Evolutionary conservation across 2,888 invertebrate species (phyloP).

Genomic region (Embidobia sp.): DNA sequence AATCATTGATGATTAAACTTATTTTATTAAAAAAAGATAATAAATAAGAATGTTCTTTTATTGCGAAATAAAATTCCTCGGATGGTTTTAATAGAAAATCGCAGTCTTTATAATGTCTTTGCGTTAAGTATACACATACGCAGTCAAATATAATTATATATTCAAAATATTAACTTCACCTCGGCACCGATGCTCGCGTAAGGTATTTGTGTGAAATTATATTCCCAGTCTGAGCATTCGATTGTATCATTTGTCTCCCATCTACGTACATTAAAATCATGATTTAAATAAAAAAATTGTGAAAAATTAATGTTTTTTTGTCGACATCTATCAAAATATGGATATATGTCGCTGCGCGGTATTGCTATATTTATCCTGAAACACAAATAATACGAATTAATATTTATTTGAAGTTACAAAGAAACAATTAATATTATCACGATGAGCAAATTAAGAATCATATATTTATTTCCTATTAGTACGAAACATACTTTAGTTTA

Average conservation of each 20-base stretch:
- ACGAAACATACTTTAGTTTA: too few species aligned
- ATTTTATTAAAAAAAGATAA: too few species aligned
- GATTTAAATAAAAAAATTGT: conserved; percentile 69
- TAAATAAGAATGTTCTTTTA: too few species aligned
- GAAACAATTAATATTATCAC: too few species aligned
- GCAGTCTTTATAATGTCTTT: too few species aligned
- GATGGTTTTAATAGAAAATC: too few species aligned
- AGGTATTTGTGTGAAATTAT: conserved; percentile 82
- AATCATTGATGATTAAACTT: too few species aligned
- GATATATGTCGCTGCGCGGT: conserved; percentile 73
- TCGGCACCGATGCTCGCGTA: conserved; percentile 83
- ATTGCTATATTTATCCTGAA: conserved; percentile 79
- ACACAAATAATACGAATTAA: conserved; percentile 26
- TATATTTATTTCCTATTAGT: too few species aligned
- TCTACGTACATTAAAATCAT: conserved; percentile 23
- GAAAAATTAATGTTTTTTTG: conserved; percentile 81
- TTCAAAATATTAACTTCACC: conserved; percentile 77
- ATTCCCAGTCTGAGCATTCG: conserved; percentile 82
- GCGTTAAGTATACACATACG: too few species aligned
- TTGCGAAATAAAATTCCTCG: too few species aligned
- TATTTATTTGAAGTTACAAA: too few species aligned
- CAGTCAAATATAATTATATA: background rate
- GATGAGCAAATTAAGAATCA: too few species aligned
- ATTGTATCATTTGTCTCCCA: conserved; percentile 70
- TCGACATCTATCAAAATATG: conserved; percentile 80